Evolutionary conservation across 2,113 vertebrate genomes (phyloP).

Genomic region (Picathartes gymnocephalus): DNA sequence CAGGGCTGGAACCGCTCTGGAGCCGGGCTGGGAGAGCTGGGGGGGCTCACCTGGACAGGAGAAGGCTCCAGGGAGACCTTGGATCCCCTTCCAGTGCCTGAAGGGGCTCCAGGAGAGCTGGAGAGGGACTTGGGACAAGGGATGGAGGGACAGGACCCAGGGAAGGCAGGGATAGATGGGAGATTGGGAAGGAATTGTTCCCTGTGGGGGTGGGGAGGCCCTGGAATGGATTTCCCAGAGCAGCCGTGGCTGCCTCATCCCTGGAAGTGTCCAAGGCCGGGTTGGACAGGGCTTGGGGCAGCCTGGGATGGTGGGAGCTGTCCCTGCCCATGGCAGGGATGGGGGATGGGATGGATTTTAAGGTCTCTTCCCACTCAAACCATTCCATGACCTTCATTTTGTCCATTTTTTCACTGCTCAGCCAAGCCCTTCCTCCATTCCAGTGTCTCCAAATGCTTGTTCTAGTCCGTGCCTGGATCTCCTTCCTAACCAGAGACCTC

Average conservation of each 20-base stretch:
- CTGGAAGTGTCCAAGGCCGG: neutral
- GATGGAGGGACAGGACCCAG: neutral
- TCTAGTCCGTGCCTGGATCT: neutral
- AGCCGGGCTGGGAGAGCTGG: neutral
- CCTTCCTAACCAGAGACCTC: neutral
- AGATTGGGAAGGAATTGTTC: accelerated
- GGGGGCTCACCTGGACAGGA: neutral
- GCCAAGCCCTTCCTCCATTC: neutral
- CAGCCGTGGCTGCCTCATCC: neutral
- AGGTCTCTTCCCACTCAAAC: neutral
- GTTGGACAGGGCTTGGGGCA: neutral
- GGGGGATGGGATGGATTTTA: neutral
- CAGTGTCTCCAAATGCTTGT: neutral
- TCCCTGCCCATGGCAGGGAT: neutral
- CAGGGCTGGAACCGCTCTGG: neutral
- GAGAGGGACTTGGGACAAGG: neutral
- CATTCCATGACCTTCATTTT: neutral
- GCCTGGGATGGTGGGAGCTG: neutral
- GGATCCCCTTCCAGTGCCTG: accelerated
- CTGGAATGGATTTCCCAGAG: neutral
- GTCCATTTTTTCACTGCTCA: neutral
- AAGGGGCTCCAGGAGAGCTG: neutral
- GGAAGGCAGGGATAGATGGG: neutral
- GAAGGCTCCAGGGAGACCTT: neutral
- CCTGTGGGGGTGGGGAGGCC: accelerated